Base-by-base conservation (phyloP, 1,140 invertebrate species). In the Pseudomyrmex pallidus region DNA sequence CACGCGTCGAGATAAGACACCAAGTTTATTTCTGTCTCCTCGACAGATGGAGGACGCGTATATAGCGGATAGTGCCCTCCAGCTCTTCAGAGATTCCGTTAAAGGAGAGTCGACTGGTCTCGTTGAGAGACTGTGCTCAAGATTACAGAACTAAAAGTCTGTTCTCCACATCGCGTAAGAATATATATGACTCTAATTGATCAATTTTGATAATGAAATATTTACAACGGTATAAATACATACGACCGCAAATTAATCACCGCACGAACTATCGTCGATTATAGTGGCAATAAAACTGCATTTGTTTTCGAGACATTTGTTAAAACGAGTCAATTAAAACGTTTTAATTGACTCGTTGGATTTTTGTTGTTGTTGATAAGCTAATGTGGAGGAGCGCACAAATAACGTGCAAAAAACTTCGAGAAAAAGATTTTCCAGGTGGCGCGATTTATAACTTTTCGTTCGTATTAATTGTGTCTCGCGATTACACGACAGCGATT, bases 341-440 rank as follows among this genome's bases (percentile, higher is more conserved):
- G 25, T 35, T 35, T 48, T 25, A 61, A 74, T 74, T 61, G 46
- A 48, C 12, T 25, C 1, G 3, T 48, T 22, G 0, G 9, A 61
- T 74, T 61, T 48, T 8, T 12, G 44, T 57, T n/a, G 2, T 8
- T 12, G 44, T 57, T n/a, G 2, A 48, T n/a, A 7, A n/a, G 35
- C 35, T 35, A 35, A 35, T 35, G 35, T 35, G 35, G 0, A 35
- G 0, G 4, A 59, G n/a, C 2, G 48, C n/a, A 25, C 13, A 74
- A 61, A 25, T 61, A n/a, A 4, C 25, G n/a, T 5, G 20, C 20
- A 9, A n/a, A 61, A 35, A 35, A 35, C 4, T 35, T 35, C 0
- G 13, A n/a, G 62, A 17, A 48, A 74, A 35, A 76, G 72, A 72
- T 85, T 46, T 84, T 64, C n/a, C 48, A 25, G 56, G 70, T 35